Evolutionary conservation across 2,888 invertebrate species (phyloP), one percentile per base, ranked within the genome.

Genomic region (Clunio marinus): DNA sequence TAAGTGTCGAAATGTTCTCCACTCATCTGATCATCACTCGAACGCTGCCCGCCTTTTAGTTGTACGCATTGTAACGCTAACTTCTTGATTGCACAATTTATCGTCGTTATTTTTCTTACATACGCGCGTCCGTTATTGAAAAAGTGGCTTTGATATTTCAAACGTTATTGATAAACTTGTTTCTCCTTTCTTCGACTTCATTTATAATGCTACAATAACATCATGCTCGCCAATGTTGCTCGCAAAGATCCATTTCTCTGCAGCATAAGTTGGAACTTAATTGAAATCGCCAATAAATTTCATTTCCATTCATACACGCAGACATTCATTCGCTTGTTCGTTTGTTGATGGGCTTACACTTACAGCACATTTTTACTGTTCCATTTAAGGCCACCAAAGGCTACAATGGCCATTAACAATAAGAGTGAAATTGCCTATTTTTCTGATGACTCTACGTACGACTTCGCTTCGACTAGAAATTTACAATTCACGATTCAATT

Each of bases 1-100:
- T 79, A 70, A 75, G 74, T 72, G 20, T 5, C 57, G 25, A 57
- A 57, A 24, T 25, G 15, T 17, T 32, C 5, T 32, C 32, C n/a
- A n/a, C n/a, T n/a, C n/a, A n/a, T n/a, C n/a, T n/a, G n/a, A n/a
- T n/a, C n/a, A n/a, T n/a, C n/a, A n/a, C n/a, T n/a, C n/a, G n/a
- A n/a, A n/a, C n/a, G n/a, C n/a, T n/a, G n/a, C n/a, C n/a, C n/a
- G n/a, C n/a, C n/a, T n/a, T n/a, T n/a, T n/a, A n/a, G n/a, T n/a
- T n/a, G n/a, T 32, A 32, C 32, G 32, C 32, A 32, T 7, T 32
- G 32, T 32, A 32, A 8, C 32, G 32, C 8, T 32, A 32, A 8
- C 4, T 7, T 32, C n/a, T 32, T 32, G 32, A 32, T 32, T 32
- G 32, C 32, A 8, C 32, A 32, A 32, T 32, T 32, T 8, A 4